These are phyloP conservation scores for Scartelaos histophorus DNA, from an alignment of 2,113 vertebrate species.

Conservation along the genomic window DNA sequence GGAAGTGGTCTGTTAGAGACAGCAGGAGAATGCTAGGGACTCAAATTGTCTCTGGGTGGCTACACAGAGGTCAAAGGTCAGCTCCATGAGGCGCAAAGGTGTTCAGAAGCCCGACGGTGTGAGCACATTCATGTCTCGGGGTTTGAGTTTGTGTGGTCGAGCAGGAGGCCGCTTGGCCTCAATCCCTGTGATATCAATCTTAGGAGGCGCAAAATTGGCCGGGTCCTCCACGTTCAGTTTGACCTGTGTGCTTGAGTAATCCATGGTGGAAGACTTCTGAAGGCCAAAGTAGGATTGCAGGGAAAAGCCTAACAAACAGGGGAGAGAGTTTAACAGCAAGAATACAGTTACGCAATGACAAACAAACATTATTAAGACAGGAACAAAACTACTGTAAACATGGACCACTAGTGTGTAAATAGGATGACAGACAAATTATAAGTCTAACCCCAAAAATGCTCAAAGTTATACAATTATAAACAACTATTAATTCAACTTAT, in stretches of 20 bases:
- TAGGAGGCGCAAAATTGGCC: slow-evolving; percentile 80
- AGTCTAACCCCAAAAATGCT: too few relatives aligned
- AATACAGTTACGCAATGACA: too few relatives aligned
- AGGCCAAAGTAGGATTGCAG: slow-evolving; percentile 87
- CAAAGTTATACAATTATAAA: too few relatives aligned
- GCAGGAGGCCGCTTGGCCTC: slow-evolving; percentile 77
- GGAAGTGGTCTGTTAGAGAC: neutral
- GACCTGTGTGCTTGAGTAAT: slow-evolving; percentile 85
- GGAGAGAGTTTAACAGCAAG: neutral
- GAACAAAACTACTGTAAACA: too few relatives aligned
- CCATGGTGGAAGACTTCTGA: slow-evolving; percentile 89
- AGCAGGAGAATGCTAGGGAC: neutral
- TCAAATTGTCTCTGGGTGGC: slow-evolving; percentile 6
- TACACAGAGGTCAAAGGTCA: neutral
- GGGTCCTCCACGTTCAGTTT: slow-evolving; percentile 81
- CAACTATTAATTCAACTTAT: too few relatives aligned
- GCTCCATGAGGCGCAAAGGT: neutral
- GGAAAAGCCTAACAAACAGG: slow-evolving; percentile 76
- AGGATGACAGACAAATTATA: too few relatives aligned
- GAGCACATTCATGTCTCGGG: slow-evolving; percentile 80
- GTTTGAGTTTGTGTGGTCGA: slow-evolving; percentile 83
- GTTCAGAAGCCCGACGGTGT: slow-evolving; percentile 78
- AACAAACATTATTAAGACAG: too few relatives aligned
- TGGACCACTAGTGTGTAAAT: too few relatives aligned
- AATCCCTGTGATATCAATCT: slow-evolving; percentile 80